A percentile compares a stretch with the other conserved stretches of the same genome.
Conservation (phyloP, 2,113 vertebrate genomes). For the Bathybates hornii region DNA sequence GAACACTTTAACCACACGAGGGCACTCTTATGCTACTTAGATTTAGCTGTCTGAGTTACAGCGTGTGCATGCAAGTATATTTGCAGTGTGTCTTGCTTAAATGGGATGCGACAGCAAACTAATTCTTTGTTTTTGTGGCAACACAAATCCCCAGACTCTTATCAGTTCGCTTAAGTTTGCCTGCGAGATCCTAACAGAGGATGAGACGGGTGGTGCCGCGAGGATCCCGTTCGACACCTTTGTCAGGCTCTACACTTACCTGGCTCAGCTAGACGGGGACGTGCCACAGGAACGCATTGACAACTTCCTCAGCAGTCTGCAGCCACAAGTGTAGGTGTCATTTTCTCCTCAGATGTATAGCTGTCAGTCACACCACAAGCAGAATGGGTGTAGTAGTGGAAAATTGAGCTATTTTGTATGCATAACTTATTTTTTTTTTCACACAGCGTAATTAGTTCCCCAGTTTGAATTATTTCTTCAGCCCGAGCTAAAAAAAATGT, state of each 20-base stretch:
- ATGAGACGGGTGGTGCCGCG: constrained; percentile 77
- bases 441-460: neutral
- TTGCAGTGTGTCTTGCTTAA: neutral
- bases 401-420: neutral
- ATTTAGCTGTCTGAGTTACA: neutral
- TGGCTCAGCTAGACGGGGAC: constrained; percentile 77
- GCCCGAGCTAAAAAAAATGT: neutral
- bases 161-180: constrained; percentile 76
- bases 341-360: neutral
- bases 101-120: neutral
- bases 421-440: neutral
- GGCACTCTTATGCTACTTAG: constrained; percentile 40
- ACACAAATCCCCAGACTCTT: constrained; percentile 66
- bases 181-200: constrained; percentile 83
- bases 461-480: neutral
- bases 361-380: neutral
- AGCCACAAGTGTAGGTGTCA: constrained; percentile 47
- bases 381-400: neutral
- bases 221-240: constrained; percentile 77
- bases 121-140: neutral
- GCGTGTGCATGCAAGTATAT: neutral
- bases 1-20: constrained; percentile 35
- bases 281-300: constrained; percentile 49
- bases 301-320: constrained; percentile 67
- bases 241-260: constrained; percentile 76